Evolutionary conservation across 1,140 invertebrate species (phyloP).

Genomic region (Laodelphax striatellus): DNA sequence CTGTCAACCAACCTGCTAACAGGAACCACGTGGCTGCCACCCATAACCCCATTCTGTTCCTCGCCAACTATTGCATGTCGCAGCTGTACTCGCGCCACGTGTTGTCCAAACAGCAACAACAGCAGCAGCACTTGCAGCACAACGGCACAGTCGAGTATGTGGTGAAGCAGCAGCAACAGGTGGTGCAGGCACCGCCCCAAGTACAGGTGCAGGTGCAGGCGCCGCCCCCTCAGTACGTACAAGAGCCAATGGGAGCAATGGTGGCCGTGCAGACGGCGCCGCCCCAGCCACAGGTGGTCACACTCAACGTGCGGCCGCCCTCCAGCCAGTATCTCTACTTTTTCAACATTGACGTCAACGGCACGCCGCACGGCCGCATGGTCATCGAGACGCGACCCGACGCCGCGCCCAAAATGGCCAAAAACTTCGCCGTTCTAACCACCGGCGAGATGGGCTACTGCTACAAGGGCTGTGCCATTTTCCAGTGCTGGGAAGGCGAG

Average conservation of each 20-base stretch:
- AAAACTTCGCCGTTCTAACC: slow-evolving; percentile 73
- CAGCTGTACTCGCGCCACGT: slow-evolving; percentile 57
- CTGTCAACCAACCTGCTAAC: slow-evolving; percentile 9
- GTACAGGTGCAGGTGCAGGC: background rate
- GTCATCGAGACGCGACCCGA: slow-evolving; percentile 75
- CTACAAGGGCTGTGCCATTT: slow-evolving; percentile 66
- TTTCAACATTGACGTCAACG: slow-evolving; percentile 65
- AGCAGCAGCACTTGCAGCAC: slow-evolving; percentile 29
- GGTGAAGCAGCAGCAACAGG: background rate
- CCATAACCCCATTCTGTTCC: slow-evolving; percentile 45
- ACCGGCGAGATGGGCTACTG: slow-evolving; percentile 67
- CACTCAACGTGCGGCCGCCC: slow-evolving; percentile 19
- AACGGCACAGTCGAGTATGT: slow-evolving; percentile 43
- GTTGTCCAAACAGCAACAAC: slow-evolving; percentile 40
- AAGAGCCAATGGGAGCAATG: slow-evolving; percentile 18
- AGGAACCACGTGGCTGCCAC: slow-evolving; percentile 14
- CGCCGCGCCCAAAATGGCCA: slow-evolving; percentile 78
- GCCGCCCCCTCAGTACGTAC: slow-evolving; percentile 7
- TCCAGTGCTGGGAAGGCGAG: slow-evolving; percentile 72
- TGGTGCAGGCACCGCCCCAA: background rate
- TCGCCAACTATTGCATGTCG: slow-evolving; percentile 61
- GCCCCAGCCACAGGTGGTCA: slow-evolving; percentile 28
- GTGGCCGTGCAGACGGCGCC: slow-evolving; percentile 30
- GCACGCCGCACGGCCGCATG: slow-evolving; percentile 54
- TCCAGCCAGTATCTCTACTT: slow-evolving; percentile 52